A percentile compares a stretch with the other conserved stretches of the same genome.
phyloP scores from a whole-genome alignment of 2,113 vertebrate genomes.

The Misgurnus mizolepis region DNA sequence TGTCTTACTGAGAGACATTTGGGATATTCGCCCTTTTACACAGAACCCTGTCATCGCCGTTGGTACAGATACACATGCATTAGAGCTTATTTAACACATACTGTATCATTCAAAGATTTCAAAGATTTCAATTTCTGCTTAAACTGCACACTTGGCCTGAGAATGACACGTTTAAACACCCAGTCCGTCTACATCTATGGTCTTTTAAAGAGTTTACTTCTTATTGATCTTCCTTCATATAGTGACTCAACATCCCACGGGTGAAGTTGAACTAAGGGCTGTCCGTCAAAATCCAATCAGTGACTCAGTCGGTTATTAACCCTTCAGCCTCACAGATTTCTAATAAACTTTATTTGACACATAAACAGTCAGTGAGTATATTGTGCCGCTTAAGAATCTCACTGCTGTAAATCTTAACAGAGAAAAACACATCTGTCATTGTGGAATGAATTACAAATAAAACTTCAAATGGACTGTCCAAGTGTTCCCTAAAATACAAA shows the following conservation, averaged over 20 bases:
- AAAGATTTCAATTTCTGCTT: background rate
- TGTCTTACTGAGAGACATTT: slow-evolving; percentile 52
- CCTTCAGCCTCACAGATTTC: background rate
- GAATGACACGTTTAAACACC: background rate
- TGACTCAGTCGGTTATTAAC: slow-evolving; percentile 36
- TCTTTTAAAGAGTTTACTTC: background rate
- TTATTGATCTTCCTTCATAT: background rate
- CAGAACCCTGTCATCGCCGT: slow-evolving; percentile 13
- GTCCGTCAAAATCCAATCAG: slow-evolving; percentile 51
- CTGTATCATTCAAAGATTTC: too few relatives aligned
- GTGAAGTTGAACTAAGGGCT: slow-evolving; percentile 14
- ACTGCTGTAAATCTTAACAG: too few relatives aligned
- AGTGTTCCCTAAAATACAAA: too few relatives aligned
- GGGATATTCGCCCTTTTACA: slow-evolving; percentile 52
- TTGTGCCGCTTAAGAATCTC: background rate
- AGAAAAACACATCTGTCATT: too few relatives aligned
- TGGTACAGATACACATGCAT: background rate
- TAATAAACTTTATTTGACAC: slow-evolving; percentile 46
- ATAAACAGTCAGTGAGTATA: slow-evolving; percentile 21
- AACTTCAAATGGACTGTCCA: too few relatives aligned
- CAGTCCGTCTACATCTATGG: background rate
- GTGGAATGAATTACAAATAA: too few relatives aligned
- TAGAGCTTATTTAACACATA: background rate
- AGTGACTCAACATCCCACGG: slow-evolving; percentile 8
- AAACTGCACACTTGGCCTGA: background rate